Conservation (phyloP, 2,888 invertebrate species). For the Cylloceria caligata region DNA sequence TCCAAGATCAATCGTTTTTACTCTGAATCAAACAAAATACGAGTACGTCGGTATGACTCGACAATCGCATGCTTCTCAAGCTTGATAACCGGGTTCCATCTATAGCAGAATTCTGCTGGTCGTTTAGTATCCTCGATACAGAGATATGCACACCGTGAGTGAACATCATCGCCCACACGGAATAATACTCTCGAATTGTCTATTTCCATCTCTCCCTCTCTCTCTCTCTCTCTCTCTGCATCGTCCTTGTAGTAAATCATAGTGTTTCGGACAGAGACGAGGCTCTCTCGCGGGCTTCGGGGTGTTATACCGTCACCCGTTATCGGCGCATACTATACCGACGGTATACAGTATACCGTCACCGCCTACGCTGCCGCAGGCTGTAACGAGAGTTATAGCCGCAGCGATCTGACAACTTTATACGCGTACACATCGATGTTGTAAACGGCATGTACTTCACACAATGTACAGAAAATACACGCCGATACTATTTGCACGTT, state of each 20-base stretch:
- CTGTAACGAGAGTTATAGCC: slow-evolving; percentile 64
- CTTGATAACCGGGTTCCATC: slow-evolving; percentile 2
- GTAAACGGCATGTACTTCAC: slow-evolving; percentile 21
- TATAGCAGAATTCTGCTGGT: background rate
- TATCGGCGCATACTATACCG: slow-evolving; percentile 38
- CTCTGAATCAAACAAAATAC: slow-evolving; percentile 29
- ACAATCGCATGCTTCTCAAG: background rate
- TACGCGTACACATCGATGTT: slow-evolving; percentile 32
- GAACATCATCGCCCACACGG: slow-evolving; percentile 12
- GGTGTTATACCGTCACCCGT: slow-evolving; percentile 48
- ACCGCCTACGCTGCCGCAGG: slow-evolving; percentile 45
- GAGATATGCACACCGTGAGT: background rate
- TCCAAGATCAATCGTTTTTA: background rate
- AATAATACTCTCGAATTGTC: slow-evolving; percentile 38
- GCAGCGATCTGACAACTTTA: slow-evolving; percentile 56
- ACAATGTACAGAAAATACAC: slow-evolving; percentile 32
- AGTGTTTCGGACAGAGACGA: slow-evolving; percentile 37
- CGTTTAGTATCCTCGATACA: slow-evolving; percentile 12
- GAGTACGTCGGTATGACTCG: slow-evolving; percentile 24
- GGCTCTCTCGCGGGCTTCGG: slow-evolving; percentile 41
- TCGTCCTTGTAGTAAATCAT: slow-evolving; percentile 42
- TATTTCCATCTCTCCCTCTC: slow-evolving; percentile 14
- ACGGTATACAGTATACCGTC: slow-evolving; percentile 42
- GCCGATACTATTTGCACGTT: slow-evolving; percentile 41
- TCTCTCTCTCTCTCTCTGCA: slow-evolving; percentile 16